Base-by-base conservation (phyloP, 2,113 vertebrate genomes). In the Brienomyrus longianalis region DNA sequence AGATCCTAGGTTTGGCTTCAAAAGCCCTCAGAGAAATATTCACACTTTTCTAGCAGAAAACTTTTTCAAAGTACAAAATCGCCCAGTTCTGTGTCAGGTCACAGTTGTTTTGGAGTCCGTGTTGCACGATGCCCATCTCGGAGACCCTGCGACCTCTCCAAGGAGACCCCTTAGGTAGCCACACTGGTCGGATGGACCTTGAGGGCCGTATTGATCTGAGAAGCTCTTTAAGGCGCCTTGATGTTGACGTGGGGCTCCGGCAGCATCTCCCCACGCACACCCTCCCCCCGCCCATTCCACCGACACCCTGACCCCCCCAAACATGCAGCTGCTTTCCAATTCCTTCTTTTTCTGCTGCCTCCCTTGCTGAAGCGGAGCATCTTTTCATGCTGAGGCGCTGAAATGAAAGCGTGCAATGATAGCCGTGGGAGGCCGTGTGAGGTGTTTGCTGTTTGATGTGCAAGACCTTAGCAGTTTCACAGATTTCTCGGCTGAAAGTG, bases 381-480 rank as follows among this genome's bases (percentile, higher is more conserved):
- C 94, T 95, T 96, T 96, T 96, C 95, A 96, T 96, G 95, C 95
- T 94, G 91, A 92, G 94, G 93, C 93, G 94, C 93, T 93, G 94
- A 95, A 96, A 95, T 96, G 94, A 96, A 96, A 96, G 94, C 87
- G 88, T 92, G 93, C 66, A 56, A 50, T 70, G n/a, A 6, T 21
- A 6, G 31, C 21, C 23, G 13, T 31, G 88, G 11, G 56, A 84
- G 47, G 9, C 27, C n/a, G 23, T 3, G 83, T 2, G 19, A 80
- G 70, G 19, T 39, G 15, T 88, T n/a, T 47, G 43, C 45, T 39
- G 39, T 89, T 21, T 83, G 31, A 39, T 11, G 87, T 23, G 52
- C 59, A 23, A 88, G 85, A 13, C 51, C 27, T 7, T 39, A 17
- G 11, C 27, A 54, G 50, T 39, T 23, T 19, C 9, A 48, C n/a